Percentiles rank a stretch among this genome's conserved stretches.
Conservation (phyloP, 2,888 invertebrate genomes). For the Luperina nickerlii region DNA sequence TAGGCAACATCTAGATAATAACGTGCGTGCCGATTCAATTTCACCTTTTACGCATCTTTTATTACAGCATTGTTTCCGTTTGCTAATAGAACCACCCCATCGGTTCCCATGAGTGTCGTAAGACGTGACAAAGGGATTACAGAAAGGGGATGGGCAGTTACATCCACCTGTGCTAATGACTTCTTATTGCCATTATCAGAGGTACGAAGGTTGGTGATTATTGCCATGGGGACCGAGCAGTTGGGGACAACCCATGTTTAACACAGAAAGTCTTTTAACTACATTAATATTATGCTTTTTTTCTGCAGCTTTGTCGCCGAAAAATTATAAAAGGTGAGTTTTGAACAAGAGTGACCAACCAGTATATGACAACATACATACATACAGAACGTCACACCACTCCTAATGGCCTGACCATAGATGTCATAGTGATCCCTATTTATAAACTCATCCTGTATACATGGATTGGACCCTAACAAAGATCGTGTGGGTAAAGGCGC, state of each 20-base stretch:
- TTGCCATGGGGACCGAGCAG: constrained; percentile 10
- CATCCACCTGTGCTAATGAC: constrained; percentile 54
- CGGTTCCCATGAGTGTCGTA: constrained; percentile 53
- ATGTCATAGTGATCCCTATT: neutral
- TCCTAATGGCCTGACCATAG: neutral
- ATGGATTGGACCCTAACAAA: neutral
- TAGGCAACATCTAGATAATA: constrained; percentile 15
- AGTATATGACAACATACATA: neutral
- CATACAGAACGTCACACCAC: neutral
- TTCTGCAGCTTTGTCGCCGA: neutral
- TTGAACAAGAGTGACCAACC: neutral
- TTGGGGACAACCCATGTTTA: constrained; percentile 2
- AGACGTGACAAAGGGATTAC: constrained; percentile 51
- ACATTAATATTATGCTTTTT: neutral
- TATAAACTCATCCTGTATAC: neutral
- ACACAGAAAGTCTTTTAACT: constrained; percentile 16
- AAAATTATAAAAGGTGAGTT: neutral
- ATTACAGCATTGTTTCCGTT: constrained; percentile 43
- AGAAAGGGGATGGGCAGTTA: constrained; percentile 49
- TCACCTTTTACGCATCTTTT: constrained; percentile 33
- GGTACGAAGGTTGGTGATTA: constrained; percentile 43
- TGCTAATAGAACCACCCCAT: constrained; percentile 49
- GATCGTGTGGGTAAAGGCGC: neutral
- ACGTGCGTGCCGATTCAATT: constrained; percentile 48
- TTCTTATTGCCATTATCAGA: constrained; percentile 45